Base-by-base conservation (phyloP, 1,140 invertebrate genomes). In the Zaprionus kolodkinae region DNA sequence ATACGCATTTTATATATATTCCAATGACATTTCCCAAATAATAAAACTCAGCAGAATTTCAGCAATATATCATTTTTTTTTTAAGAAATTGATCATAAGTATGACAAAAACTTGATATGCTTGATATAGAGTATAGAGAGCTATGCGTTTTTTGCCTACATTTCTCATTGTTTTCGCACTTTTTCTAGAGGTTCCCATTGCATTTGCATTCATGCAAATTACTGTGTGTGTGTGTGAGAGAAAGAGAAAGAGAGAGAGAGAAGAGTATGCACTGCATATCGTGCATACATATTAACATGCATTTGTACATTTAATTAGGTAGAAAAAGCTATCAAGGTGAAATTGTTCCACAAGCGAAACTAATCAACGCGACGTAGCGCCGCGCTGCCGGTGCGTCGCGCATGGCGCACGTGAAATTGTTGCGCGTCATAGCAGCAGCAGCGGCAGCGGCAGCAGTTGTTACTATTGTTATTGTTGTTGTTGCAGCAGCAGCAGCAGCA, bases 361-460 rank as follows among this genome's bases (percentile, higher is more conserved):
- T 45, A 45, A 45, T 45, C 40, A 45, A 45, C 40, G 40, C 40
- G 40, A 43, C 40, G 6, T 43, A n/a, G 40, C 40, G n/a, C 30
- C 7, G 30, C 33, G 27, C 55, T 60, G 43, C 56, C 17, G 54
- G 9, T 13, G n/a, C 45, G 45, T 21, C 21, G n/a, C 40, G 6
- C 15, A 4, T 33, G 33, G 40, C 45, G 38, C 62, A 76, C 73
- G 73, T 76, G 73, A 76, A 72, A 60, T 59, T 66, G 35, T 55
- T 60, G n/a, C 35, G 27, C 55, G 36, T 40, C 36, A 55, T 45
- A 45, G 40, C n/a, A 15, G 40, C 40, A 45, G 40, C 38, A 21
- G 21, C 21, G 2, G 21, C 21, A 2, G 21, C 21, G 21, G 21
- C 21, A 21, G n/a, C 13, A 30, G 27, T n/a, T n/a, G 38, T 45